phyloP scores from a whole-genome alignment of 2,888 invertebrate genomes.

The Serrognathus titanus region DNA sequence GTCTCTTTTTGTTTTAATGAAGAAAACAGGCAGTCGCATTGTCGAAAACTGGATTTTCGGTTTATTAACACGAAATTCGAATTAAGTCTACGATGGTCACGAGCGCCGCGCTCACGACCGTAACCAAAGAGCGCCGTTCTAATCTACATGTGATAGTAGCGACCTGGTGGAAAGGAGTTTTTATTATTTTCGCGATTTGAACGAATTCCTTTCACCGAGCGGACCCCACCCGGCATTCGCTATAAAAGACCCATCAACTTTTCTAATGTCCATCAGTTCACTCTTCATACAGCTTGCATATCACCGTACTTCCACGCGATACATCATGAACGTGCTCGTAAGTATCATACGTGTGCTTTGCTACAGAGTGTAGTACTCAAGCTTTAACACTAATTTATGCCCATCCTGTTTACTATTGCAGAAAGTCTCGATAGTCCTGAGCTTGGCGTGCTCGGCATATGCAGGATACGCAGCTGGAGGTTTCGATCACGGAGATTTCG shows the following conservation, averaged over 20 bases:
- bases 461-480: constrained; percentile 27
- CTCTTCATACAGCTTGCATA: not conserved
- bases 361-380: too few relatives aligned
- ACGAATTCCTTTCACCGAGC: not conserved
- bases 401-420: constrained; percentile 12
- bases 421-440: constrained; percentile 29
- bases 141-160: not conserved
- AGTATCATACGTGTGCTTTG: not conserved
- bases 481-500: constrained; percentile 6
- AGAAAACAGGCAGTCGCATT: not conserved
- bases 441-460: constrained; percentile 28
- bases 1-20: too few relatives aligned
- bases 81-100: too few relatives aligned
- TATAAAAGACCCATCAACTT: not conserved
- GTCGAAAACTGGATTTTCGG: not conserved
- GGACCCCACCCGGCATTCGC: not conserved
- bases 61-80: too few relatives aligned
- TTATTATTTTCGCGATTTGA: not conserved
- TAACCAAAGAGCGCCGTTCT: not conserved
- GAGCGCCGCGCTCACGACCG: not conserved
- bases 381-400: too few relatives aligned
- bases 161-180: not conserved
- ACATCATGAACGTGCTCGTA: constrained; percentile 15
- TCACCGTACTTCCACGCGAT: not conserved
- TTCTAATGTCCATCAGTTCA: not conserved